Conservation (phyloP, 2,797 vertebrate species). For the Triplophysa bombifrons region DNA sequence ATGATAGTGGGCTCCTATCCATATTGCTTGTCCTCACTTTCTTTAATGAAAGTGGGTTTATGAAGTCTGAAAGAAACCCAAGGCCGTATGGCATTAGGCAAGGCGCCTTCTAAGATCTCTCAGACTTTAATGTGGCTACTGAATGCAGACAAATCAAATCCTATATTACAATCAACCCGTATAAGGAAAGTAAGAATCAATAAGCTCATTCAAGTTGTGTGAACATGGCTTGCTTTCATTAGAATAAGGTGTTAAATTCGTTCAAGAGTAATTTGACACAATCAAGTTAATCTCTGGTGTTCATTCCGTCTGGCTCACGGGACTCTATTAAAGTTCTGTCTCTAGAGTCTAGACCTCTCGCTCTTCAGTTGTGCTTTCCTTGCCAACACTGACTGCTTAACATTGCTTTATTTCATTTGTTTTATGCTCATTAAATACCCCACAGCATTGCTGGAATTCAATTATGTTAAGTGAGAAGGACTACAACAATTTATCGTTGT, state of each 20-base stretch:
- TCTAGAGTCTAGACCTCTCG: neutral
- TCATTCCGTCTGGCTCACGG: conserved; percentile 4
- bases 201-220: neutral
- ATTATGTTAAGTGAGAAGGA: neutral
- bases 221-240: conserved; percentile 28
- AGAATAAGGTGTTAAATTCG: conserved; percentile 15
- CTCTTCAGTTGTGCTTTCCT: neutral
- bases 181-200: conserved; percentile 4
- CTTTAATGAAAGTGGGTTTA: neutral
- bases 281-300: conserved; percentile 3
- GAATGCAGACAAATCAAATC: conserved; percentile 22
- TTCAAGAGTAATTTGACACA: conserved; percentile 1
- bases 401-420: conserved; percentile 13
- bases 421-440: conserved; percentile 29
- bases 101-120: conserved; percentile 25
- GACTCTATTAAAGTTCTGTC: conserved; percentile 21
- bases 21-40: conserved; percentile 31
- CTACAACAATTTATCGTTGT: conserved; percentile 8
- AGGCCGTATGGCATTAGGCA: neutral
- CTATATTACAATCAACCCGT: conserved; percentile 33
- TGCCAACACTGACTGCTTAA: conserved; percentile 21
- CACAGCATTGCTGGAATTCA: neutral
- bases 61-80: neutral
- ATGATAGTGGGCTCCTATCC: neutral
- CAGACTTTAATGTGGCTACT: conserved; percentile 21